Evolutionary conservation across 2,113 vertebrate genomes (phyloP).

Genomic region (Theristicus caerulescens): DNA sequence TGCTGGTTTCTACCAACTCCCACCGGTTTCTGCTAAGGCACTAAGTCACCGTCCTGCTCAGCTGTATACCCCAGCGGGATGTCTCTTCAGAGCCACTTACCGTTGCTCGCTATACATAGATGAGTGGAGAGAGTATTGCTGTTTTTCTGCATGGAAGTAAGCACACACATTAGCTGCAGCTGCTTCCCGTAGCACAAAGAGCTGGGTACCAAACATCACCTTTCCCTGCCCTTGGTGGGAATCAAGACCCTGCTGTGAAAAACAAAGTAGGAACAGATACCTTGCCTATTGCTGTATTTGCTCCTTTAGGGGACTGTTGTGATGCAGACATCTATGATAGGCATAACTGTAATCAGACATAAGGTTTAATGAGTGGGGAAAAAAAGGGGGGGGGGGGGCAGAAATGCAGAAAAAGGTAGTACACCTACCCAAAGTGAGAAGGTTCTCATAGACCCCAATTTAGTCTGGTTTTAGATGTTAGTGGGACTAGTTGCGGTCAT

Average conservation of each 20-base stretch:
- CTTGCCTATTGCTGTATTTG: not conserved
- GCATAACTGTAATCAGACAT: not conserved
- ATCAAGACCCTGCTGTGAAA: not conserved
- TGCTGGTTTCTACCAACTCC: not conserved
- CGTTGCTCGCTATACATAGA: not conserved
- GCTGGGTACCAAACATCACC: not conserved
- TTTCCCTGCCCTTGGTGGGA: not conserved
- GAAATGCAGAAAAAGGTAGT: not conserved
- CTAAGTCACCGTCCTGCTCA: not conserved
- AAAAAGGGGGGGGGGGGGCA: accelerated
- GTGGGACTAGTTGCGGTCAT: not conserved
- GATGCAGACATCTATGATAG: no score
- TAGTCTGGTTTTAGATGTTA: not conserved
- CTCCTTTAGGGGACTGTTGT: not conserved
- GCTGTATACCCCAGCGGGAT: not conserved
- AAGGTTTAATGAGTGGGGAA: accelerated
- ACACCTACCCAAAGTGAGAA: not conserved
- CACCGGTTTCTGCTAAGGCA: not conserved
- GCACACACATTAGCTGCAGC: not conserved
- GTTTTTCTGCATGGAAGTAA: not conserved
- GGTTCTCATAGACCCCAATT: accelerated
- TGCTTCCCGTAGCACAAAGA: not conserved
- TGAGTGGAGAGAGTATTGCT: not conserved
- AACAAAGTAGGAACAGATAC: not conserved
- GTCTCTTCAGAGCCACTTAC: not conserved